Conservation (phyloP, 2,888 invertebrate genomes). For the Teleogryllus oceanicus region DNA sequence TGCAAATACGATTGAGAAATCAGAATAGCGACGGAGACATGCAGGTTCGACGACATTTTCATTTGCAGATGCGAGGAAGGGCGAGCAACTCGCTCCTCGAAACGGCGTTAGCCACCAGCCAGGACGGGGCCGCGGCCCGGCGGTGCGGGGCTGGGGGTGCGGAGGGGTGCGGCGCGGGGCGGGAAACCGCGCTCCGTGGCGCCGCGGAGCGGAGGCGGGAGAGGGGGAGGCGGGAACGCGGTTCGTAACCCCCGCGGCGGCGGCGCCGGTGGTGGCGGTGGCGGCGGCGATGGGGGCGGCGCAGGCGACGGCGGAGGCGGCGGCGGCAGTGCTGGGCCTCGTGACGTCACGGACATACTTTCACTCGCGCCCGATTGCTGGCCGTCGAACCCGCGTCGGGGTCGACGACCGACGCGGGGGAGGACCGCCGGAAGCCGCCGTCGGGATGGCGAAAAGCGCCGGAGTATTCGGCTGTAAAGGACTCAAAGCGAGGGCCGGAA, state of each 20-base stretch:
- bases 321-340: background rate
- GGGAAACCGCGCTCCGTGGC: too few species aligned
- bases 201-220: too few species aligned
- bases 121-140: too few species aligned
- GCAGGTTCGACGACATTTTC: too few species aligned
- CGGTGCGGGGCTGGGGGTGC: too few species aligned
- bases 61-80: too few species aligned
- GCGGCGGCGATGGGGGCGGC: background rate
- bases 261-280: background rate
- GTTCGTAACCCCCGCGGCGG: background rate
- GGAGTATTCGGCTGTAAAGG: background rate
- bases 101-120: too few species aligned
- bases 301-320: background rate
- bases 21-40: too few species aligned
- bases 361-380: constrained; percentile 18
- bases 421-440: background rate
- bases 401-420: background rate
- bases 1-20: too few species aligned
- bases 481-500: background rate
- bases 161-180: too few species aligned
- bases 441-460: background rate
- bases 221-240: too few species aligned
- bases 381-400: background rate
- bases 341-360: constrained; percentile 18
- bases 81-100: too few species aligned